Evolutionary conservation across 2,113 vertebrate species (phyloP).

Genomic region (Myrmecobius fasciatus): DNA sequence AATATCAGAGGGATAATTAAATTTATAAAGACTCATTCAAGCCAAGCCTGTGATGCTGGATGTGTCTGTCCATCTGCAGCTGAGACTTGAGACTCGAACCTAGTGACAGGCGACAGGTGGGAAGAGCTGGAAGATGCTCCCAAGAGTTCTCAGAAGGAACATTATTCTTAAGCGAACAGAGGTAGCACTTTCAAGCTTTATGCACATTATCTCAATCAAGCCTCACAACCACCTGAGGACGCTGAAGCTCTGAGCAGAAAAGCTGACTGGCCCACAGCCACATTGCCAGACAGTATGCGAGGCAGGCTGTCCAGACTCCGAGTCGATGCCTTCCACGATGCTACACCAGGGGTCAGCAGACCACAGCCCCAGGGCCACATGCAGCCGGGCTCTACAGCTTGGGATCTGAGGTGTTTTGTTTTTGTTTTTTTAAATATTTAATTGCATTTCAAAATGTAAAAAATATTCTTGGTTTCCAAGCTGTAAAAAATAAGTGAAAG

Average conservation of each 20-base stretch:
- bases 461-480: neutral
- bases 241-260: neutral
- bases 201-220: neutral
- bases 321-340: neutral
- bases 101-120: neutral
- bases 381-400: neutral
- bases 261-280: neutral
- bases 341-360: neutral
- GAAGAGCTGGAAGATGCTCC: neutral
- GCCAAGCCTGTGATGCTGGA: neutral
- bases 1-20: slow-evolving; percentile 12
- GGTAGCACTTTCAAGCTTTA: neutral
- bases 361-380: neutral
- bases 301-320: neutral
- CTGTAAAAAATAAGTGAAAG: neutral
- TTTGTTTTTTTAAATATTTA: neutral
- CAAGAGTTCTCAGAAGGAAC: neutral
- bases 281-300: neutral
- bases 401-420: neutral
- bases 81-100: neutral
- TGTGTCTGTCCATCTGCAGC: neutral
- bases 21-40: neutral
- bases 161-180: neutral
- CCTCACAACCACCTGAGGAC: neutral
- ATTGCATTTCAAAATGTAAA: neutral